Base-by-base conservation (phyloP, 2,888 invertebrate genomes). In the Aleiodes alternator region DNA sequence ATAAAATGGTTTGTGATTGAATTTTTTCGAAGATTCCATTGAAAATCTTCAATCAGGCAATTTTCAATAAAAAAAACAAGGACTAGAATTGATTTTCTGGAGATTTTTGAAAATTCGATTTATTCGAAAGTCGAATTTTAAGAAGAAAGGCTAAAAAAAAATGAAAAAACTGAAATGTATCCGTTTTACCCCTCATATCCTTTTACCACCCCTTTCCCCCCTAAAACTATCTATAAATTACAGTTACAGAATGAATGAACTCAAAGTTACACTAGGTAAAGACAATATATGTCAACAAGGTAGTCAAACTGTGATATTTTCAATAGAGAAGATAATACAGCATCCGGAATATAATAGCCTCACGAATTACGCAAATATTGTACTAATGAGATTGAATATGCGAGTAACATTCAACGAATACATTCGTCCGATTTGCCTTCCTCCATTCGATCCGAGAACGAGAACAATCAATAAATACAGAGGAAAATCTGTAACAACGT, bases 311-410 rank as follows among this genome's bases (percentile, higher is more conserved):
- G 83, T 87, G 57, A 84, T 90, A 50, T 73, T 82, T 78, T 88
- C 86, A 38, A 90, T 91, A 59, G 85, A 90, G 0, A 59, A 83
- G 0, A 88, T 90, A 7, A 85, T 88, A n/a, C 90, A 92, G 56
- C 92, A 92, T 79, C 90, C 79, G 48, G 73, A 79, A 8, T 93
- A 92, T 81, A 90, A 90, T 0, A 91, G 92, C 1, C 87, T 91
- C 0, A 87, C 92, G 76, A 92, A 92, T 75, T 91, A 91, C 71
- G 92, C 92, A 79, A 93, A 93, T 80, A 92, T 93, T 56, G 92
- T 92, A 0, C 86, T 93, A 16, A 90, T 92, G 0, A 91, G 90
- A 56, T 80, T 93, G 2, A 84, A 87, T 43, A 56, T 80, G 8
- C 90, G 91, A 0, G 89, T 93, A 0, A 29, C 69, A n/a, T 92